Conservation (phyloP, 2,888 invertebrate genomes). For the Zaprionus obscuricornis region DNA sequence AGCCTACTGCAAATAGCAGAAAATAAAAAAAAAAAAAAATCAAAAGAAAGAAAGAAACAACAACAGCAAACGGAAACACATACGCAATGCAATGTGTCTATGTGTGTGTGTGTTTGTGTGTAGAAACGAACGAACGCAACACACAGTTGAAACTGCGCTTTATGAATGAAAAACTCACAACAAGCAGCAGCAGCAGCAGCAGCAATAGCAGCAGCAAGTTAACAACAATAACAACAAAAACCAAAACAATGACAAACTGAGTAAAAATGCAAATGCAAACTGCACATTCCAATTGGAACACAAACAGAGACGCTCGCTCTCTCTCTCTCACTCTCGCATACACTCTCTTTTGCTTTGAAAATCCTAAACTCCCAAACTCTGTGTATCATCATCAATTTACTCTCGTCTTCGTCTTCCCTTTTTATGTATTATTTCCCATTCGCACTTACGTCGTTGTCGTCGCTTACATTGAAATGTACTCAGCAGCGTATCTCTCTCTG, state of each 20-base stretch:
- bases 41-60: conserved; percentile 2
- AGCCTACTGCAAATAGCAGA: conserved; percentile 34
- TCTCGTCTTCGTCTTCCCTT: background rate
- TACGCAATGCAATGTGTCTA: no score
- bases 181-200: no score
- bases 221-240: conserved; percentile 13
- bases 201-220: no score
- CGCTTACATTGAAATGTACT: conserved; percentile 14
- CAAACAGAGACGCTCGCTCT: conserved; percentile 11
- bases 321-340: conserved; percentile 3
- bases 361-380: no score
- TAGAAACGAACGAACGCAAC: conserved; percentile 17
- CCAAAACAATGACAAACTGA: no score
- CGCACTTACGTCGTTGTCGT: conserved; percentile 38
- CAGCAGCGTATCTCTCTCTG: no score
- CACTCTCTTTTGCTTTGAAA: conserved; percentile 15
- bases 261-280: conserved; percentile 60
- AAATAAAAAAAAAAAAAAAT: background rate
- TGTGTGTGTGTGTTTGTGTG: no score
- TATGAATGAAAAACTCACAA: conserved; percentile 77
- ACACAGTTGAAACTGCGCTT: conserved; percentile 46
- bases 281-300: conserved; percentile 38
- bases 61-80: conserved; percentile 9
- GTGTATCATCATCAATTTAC: background rate
- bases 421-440: no score